Evolutionary conservation across 1,140 invertebrate species (phyloP).

Genomic region (Drosophila tropicalis): DNA sequence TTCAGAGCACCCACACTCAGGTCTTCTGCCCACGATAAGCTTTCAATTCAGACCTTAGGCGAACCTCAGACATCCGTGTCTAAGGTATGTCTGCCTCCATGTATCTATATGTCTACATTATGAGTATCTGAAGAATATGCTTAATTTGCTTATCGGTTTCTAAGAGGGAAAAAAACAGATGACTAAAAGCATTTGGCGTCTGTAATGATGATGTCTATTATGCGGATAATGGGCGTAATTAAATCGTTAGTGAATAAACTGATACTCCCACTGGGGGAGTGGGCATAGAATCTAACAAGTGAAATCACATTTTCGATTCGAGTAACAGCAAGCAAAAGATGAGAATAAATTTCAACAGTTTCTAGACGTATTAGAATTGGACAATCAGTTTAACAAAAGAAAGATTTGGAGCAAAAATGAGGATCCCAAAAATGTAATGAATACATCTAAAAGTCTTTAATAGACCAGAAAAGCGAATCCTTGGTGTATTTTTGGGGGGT

Average conservation of each 20-base stretch:
- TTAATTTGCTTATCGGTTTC: slow-evolving; percentile 57
- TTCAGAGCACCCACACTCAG: neutral
- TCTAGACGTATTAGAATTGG: no score
- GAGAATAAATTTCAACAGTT: no score
- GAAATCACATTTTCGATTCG: neutral
- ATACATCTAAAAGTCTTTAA: no score
- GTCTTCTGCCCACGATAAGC: slow-evolving; percentile 48
- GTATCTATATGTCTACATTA: slow-evolving; percentile 8
- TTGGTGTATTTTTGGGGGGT: no score
- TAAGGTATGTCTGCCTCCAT: slow-evolving; percentile 4
- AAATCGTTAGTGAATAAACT: neutral
- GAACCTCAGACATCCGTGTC: slow-evolving; percentile 7
- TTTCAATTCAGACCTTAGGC: slow-evolving; percentile 49
- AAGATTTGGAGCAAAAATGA: no score
- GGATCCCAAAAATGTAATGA: no score
- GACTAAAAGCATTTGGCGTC: slow-evolving; percentile 76
- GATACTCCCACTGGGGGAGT: no score
- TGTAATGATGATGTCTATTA: slow-evolving; percentile 54
- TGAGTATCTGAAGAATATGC: slow-evolving; percentile 50
- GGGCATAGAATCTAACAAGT: neutral
- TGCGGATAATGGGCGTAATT: slow-evolving; percentile 30
- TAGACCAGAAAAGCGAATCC: no score
- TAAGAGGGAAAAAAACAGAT: slow-evolving; percentile 51
- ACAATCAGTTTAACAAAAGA: no score
- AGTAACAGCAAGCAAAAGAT: neutral